Conservation (phyloP, 2,797 vertebrate genomes). For the Sparidentex hasta region DNA sequence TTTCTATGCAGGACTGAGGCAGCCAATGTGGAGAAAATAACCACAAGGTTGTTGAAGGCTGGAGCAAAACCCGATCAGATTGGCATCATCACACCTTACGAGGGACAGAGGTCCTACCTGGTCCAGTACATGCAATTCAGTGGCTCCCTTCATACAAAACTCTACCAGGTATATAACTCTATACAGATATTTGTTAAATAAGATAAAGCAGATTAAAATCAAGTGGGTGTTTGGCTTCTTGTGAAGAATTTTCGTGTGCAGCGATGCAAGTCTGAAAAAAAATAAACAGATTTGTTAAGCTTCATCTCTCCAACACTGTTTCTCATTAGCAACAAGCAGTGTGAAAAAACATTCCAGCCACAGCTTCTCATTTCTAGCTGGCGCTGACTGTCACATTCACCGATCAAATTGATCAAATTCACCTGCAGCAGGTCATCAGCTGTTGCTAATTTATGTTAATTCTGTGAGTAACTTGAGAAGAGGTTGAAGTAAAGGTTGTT, state of each 20-base stretch:
- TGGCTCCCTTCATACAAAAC: conserved; percentile 96
- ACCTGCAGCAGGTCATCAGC: too few relatives aligned
- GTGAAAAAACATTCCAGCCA: too few relatives aligned
- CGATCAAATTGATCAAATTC: too few relatives aligned
- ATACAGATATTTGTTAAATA: neutral
- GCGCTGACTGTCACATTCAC: too few relatives aligned
- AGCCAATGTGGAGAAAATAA: conserved; percentile 97
- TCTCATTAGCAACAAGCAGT: too few relatives aligned
- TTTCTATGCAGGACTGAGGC: conserved; percentile 90
- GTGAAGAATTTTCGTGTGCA: neutral
- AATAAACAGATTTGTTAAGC: neutral
- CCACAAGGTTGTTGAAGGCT: conserved; percentile 93
- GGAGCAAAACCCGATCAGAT: conserved; percentile 97
- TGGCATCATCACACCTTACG: conserved; percentile 95
- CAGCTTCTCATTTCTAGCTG: too few relatives aligned
- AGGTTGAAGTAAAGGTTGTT: too few relatives aligned
- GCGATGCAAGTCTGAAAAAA: neutral
- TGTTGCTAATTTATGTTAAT: too few relatives aligned
- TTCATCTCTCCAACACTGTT: too few relatives aligned
- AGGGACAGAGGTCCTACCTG: conserved; percentile 95
- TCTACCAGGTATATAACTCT: conserved; percentile 95
- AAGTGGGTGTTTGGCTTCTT: too few relatives aligned
- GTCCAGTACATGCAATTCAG: conserved; percentile 99
- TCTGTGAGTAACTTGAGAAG: too few relatives aligned
- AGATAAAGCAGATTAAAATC: neutral